Evolutionary conservation across 2,113 vertebrate genomes (phyloP).

Genomic region (Odobenus rosmarus): DNA sequence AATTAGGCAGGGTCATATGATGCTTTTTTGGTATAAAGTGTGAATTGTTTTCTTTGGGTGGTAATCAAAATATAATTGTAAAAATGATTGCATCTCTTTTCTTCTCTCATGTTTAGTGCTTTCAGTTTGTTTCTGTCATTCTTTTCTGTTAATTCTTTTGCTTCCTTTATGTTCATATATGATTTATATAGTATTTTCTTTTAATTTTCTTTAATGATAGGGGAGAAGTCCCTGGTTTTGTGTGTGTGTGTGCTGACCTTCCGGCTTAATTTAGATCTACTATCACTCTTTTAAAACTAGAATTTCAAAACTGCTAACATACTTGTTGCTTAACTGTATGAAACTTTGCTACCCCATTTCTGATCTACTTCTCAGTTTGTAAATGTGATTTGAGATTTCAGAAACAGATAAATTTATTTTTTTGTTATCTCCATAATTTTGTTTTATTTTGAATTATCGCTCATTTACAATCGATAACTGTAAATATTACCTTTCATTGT

Average conservation of each 20-base stretch:
- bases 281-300: background rate
- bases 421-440: background rate
- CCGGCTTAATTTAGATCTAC: background rate
- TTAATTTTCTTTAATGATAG: background rate
- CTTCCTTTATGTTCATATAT: background rate
- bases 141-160: background rate
- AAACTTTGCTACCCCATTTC: background rate
- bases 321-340: background rate
- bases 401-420: background rate
- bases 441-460: background rate
- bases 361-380: background rate
- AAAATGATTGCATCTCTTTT: background rate
- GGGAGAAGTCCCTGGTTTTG: background rate
- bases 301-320: background rate
- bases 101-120: background rate
- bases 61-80: background rate
- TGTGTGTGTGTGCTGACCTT: background rate
- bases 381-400: background rate
- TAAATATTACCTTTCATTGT: background rate
- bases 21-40: background rate
- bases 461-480: background rate
- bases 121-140: background rate
- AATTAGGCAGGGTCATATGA: background rate
- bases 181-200: background rate
- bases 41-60: background rate